phyloP scores from a whole-genome alignment of 2,113 vertebrate species.

The Oenanthe oenanthe region DNA sequence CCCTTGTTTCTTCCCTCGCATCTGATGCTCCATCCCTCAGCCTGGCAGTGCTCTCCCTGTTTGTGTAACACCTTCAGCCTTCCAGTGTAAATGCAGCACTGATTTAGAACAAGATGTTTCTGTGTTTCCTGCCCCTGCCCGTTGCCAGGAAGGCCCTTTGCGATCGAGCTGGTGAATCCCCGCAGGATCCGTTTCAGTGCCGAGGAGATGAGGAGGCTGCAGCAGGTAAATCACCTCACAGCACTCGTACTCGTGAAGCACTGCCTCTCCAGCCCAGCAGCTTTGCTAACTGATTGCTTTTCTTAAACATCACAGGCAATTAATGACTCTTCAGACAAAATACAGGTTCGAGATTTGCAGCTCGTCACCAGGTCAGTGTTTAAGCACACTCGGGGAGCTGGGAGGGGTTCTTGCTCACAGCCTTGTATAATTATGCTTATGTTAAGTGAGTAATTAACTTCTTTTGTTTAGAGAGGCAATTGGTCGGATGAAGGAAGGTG shows the following conservation, averaged over 20 bases:
- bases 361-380: constrained; percentile 89
- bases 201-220: constrained; percentile 85
- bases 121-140: constrained; percentile 57
- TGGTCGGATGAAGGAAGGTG: constrained; percentile 94
- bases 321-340: constrained; percentile 92
- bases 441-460: constrained; percentile 32
- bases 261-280: not conserved
- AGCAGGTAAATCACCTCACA: constrained; percentile 83
- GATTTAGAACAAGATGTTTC: constrained; percentile 63
- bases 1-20: constrained; percentile 58
- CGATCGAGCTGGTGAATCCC: constrained; percentile 94
- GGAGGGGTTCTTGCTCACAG: not conserved
- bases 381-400: not conserved
- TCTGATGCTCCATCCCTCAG: constrained; percentile 41
- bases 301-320: constrained; percentile 79
- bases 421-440: not conserved
- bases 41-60: constrained; percentile 29
- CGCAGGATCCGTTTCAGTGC: constrained; percentile 78
- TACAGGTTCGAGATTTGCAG: constrained; percentile 93
- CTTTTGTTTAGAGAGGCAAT: constrained; percentile 87
- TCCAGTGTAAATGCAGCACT: constrained; percentile 25
- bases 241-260: not conserved
- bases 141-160: constrained; percentile 93
- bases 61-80: constrained; percentile 55
- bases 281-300: constrained; percentile 36